Base-by-base conservation (phyloP, 2,888 invertebrate genomes). In the Drosophila birchii region DNA sequence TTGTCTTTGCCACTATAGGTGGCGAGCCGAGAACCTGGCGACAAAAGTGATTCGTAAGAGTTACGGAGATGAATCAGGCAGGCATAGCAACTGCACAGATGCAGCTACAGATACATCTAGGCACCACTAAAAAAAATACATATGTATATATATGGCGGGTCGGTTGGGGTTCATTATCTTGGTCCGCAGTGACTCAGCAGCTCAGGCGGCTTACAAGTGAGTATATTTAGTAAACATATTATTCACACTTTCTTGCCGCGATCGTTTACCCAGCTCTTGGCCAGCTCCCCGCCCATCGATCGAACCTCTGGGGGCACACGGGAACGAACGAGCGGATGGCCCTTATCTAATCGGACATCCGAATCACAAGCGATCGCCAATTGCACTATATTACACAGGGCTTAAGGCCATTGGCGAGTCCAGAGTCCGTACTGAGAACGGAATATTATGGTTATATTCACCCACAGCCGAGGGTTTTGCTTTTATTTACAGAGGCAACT, bases 401-500 rank as follows among this genome's bases (percentile, higher is more conserved):
- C 34, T 47, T 47, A 32, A 58, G 34, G 47, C 23, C 34, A n/a
- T n/a, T n/a, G 9, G n/a, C 14, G 3, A 36, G 49, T 51, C 26
- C 51, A 51, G 36, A 58, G 49, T 34, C 32, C 47, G 16, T 12
- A 8, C 14, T 18, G 39, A 11, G 32, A 49, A 41, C 41, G 23
- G 16, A 41, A 16, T 26, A 20, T 39, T 51, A 62, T 73, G 41
- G 70, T 73, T 80, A 72, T 75, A 78, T 71, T 85, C 75, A 86
- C 70, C 87, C 81, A 74, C 77, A 72, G 80, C 77, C 75, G 69
- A 74, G 78, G 76, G 74, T 54, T 43, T 75, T 69, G 63, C 62
- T 60, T 81, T 86, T 84, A 84, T 84, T 84, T 84, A 84, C 83
- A 84, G 70, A 70, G 80, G 80, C 73, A 76, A 80, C 75, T 78